Percentiles rank a stretch among this genome's conserved stretches.
phyloP scores from a whole-genome alignment of 2,797 vertebrate genomes.

The Sebastes steindachneri region DNA sequence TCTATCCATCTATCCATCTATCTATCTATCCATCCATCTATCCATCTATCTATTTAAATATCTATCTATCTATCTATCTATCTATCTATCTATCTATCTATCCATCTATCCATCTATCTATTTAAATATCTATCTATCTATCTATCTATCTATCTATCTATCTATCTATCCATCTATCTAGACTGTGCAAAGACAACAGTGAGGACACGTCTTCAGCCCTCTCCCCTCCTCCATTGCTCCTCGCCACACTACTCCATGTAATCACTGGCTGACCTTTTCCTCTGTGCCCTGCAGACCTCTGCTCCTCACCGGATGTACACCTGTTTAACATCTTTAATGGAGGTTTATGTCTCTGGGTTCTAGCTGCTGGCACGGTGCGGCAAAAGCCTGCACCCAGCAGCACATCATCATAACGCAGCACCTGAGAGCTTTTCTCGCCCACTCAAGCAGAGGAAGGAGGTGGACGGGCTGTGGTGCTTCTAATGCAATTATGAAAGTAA shows the following conservation, averaged over 20 bases:
- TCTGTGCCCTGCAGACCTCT: constrained; percentile 32
- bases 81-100: neutral
- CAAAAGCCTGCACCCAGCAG: constrained; percentile 16
- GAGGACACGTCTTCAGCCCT: neutral
- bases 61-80: neutral
- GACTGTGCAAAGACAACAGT: neutral
- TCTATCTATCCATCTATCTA: constrained; percentile 11
- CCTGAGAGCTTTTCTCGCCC: constrained; percentile 46
- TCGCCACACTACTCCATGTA: constrained; percentile 34
- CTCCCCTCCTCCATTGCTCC: neutral
- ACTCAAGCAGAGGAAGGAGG: constrained; percentile 31
- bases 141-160: constrained; percentile 14
- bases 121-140: neutral
- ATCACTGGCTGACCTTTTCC: constrained; percentile 60
- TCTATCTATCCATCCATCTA: neutral
- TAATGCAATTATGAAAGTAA: constrained; percentile 43
- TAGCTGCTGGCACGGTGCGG: neutral
- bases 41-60: neutral
- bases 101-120: constrained; percentile 25
- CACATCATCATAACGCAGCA: constrained; percentile 23
- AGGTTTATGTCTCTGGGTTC: constrained; percentile 2
- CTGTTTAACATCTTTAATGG: constrained; percentile 49
- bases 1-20: neutral
- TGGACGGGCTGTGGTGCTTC: neutral
- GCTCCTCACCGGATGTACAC: constrained; percentile 17